Percentiles rank a stretch among this genome's conserved stretches.
These are phyloP conservation scores for Sphinx pinastri DNA, from an alignment of 2,888 invertebrate genomes.

Conservation along the genomic window DNA sequence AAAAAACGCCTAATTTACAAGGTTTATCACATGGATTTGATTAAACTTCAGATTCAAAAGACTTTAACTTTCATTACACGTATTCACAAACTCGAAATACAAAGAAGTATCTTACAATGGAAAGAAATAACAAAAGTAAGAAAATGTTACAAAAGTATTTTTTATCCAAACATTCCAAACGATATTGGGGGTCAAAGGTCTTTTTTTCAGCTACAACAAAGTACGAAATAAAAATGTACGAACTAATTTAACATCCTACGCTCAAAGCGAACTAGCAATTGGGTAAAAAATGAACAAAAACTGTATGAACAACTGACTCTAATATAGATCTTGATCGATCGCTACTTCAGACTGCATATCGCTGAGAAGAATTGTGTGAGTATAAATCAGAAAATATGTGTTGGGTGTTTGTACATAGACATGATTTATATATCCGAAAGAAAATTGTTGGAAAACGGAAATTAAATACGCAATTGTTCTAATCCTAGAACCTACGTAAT, in stretches of 20 bases:
- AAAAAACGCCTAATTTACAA: not conserved
- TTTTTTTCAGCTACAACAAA: constrained; percentile 6
- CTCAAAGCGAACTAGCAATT: constrained; percentile 24
- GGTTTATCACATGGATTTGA: not conserved
- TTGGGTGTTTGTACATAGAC: not conserved
- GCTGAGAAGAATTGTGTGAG: not conserved
- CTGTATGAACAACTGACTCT: constrained; percentile 4
- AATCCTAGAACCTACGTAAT: not conserved
- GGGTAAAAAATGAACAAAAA: constrained; percentile 12
- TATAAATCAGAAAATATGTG: constrained; percentile 15
- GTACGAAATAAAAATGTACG: constrained; percentile 5
- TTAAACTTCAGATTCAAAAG: not conserved
- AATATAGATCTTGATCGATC: constrained; percentile 16
- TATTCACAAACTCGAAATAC: not conserved
- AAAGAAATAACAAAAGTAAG: not conserved
- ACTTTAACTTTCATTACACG: not conserved
- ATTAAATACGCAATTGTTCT: not conserved
- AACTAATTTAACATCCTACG: constrained; percentile 25
- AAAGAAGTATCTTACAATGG: not conserved
- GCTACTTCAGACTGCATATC: constrained; percentile 8
- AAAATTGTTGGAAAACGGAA: not conserved
- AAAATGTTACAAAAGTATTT: not conserved
- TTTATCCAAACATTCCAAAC: constrained; percentile 17
- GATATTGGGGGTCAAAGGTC: constrained; percentile 1
- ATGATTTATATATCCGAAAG: not conserved